A percentile compares a stretch with the other conserved stretches of the same genome.
These are phyloP conservation scores for Spicauda simplicius DNA, from an alignment of 2,888 invertebrate species.

Conservation along the genomic window DNA sequence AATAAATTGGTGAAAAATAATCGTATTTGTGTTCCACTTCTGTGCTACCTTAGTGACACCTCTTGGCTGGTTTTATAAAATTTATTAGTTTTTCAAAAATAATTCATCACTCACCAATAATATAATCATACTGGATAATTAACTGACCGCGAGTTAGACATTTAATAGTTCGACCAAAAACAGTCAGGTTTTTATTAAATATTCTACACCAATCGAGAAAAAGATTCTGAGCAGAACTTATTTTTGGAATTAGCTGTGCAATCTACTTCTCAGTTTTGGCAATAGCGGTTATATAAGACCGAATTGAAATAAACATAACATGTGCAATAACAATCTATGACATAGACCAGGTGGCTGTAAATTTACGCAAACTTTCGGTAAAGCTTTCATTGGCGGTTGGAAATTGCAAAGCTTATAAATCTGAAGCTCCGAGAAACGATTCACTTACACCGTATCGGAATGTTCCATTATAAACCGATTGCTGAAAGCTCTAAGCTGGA, in stretches of 20 bases:
- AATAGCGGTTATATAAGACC: background rate
- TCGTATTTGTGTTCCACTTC: too few species aligned
- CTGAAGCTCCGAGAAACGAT: slow-evolving; percentile 4
- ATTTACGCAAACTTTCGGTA: background rate
- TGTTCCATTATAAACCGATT: slow-evolving; percentile 24
- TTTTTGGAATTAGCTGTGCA: background rate
- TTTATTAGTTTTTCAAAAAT: too few species aligned
- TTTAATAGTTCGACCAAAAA: too few species aligned
- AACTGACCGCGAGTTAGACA: too few species aligned
- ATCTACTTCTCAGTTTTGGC: background rate
- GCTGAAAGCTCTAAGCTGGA: slow-evolving; percentile 18
- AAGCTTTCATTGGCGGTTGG: background rate
- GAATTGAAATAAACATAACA: background rate
- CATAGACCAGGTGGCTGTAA: background rate
- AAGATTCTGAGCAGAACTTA: too few species aligned
- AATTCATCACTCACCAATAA: too few species aligned
- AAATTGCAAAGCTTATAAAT: slow-evolving; percentile 3
- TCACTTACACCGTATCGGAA: slow-evolving; percentile 23
- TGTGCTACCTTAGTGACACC: too few species aligned
- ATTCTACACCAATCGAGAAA: too few species aligned
- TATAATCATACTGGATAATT: too few species aligned
- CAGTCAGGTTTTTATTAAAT: too few species aligned
- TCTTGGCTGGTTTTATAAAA: too few species aligned
- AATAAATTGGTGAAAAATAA: too few species aligned
- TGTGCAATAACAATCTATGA: background rate